Conservation (phyloP, 2,888 invertebrate genomes). For the Phengaris arion region DNA sequence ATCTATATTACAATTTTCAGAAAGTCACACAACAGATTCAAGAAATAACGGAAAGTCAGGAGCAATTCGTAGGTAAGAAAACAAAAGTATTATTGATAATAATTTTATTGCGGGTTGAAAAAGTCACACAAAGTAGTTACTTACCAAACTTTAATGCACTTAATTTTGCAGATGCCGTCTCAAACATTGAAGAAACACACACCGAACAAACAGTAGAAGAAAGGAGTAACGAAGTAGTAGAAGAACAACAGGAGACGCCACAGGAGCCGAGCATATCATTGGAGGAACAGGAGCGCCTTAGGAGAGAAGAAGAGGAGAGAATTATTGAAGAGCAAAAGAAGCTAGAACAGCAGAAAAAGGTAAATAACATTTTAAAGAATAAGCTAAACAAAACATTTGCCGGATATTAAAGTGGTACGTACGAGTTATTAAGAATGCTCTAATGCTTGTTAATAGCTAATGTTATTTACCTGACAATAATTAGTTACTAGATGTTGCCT, state of each 20-base stretch:
- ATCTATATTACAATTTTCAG: conserved; percentile 31
- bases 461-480: too few relatives aligned
- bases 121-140: background rate
- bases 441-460: too few relatives aligned
- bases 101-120: background rate
- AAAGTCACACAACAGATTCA: conserved; percentile 37
- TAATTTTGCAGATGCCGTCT: conserved; percentile 8
- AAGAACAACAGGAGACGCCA: conserved; percentile 29
- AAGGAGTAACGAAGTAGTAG: conserved; percentile 16
- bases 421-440: too few relatives aligned
- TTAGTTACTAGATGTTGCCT: too few relatives aligned
- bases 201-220: conserved; percentile 29
- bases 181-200: conserved; percentile 30
- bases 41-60: conserved; percentile 36
- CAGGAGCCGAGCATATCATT: conserved; percentile 41
- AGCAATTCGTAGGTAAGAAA: conserved; percentile 34
- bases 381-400: background rate
- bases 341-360: conserved; percentile 64
- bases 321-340: conserved; percentile 56
- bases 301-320: conserved; percentile 49
- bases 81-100: background rate
- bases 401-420: too few relatives aligned
- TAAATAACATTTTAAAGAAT: conserved; percentile 40
- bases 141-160: background rate
- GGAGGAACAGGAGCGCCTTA: conserved; percentile 45